Conservation (phyloP, 2,797 vertebrate genomes). For the Chaenodraco wilsoni region DNA sequence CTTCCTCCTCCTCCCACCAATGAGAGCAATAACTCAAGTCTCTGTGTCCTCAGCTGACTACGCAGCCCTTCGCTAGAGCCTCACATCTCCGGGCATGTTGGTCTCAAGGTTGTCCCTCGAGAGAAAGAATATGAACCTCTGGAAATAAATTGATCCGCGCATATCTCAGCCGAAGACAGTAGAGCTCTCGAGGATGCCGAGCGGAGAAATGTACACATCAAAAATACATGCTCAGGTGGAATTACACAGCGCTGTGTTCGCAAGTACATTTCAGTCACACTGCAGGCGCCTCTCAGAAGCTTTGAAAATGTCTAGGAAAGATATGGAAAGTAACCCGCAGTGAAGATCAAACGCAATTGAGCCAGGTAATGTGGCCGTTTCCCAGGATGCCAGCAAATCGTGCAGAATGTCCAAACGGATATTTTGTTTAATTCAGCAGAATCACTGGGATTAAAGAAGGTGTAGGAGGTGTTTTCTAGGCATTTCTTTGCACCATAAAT, state of each 20-base stretch:
- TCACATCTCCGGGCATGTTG: constrained; percentile 32
- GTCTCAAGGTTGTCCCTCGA: constrained; percentile 67
- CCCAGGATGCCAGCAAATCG: constrained; percentile 6
- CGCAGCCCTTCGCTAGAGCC: constrained; percentile 42
- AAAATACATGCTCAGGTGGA: constrained; percentile 55
- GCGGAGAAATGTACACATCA: constrained; percentile 55
- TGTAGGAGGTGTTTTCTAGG: neutral
- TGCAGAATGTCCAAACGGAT: constrained; percentile 12
- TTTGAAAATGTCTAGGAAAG: constrained; percentile 24
- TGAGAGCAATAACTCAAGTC: constrained; percentile 68
- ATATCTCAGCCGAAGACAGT: constrained; percentile 35
- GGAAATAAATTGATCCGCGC: constrained; percentile 38
- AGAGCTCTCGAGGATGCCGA: constrained; percentile 42
- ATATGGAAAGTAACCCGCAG: constrained; percentile 17
- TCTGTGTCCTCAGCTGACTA: constrained; percentile 61
- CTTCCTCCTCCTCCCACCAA: constrained; percentile 49
- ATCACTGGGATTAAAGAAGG: constrained; percentile 14
- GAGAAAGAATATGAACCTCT: constrained; percentile 26
- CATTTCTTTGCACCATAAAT: constrained; percentile 11
- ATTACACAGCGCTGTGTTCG: constrained; percentile 26
- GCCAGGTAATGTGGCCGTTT: constrained; percentile 29
- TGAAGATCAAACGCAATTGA: constrained; percentile 28
- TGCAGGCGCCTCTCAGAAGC: constrained; percentile 19
- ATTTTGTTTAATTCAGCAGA: constrained; percentile 3
- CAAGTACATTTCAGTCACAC: constrained; percentile 18